phyloP scores from a whole-genome alignment of 2,113 vertebrate species.

The Tetrax tetrax region DNA sequence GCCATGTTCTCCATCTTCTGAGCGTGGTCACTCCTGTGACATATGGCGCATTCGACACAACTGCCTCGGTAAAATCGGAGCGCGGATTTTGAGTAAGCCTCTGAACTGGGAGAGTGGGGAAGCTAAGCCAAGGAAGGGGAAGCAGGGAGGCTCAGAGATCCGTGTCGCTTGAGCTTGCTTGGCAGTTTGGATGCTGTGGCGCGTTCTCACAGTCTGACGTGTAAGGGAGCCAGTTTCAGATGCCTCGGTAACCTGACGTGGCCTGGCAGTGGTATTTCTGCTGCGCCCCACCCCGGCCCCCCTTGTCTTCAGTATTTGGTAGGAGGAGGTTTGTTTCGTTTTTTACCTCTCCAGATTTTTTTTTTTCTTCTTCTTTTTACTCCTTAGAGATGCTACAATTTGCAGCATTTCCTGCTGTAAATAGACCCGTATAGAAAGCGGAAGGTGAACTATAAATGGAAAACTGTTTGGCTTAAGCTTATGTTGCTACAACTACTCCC shows the following conservation, averaged over 20 bases:
- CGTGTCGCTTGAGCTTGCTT: neutral
- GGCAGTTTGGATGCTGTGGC: neutral
- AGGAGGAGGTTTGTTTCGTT: neutral
- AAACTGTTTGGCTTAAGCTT: constrained; percentile 14
- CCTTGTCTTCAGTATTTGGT: neutral
- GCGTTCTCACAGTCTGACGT: neutral
- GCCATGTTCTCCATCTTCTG: neutral
- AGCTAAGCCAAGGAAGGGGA: neutral
- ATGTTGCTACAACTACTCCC: constrained; percentile 51
- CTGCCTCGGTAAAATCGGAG: neutral
- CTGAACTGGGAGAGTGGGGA: neutral
- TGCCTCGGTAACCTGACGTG: neutral
- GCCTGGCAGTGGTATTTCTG: neutral
- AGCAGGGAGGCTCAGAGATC: neutral
- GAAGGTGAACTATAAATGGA: constrained; percentile 63
- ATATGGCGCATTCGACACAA: neutral
- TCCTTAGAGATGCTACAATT: neutral
- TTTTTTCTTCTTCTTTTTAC: neutral
- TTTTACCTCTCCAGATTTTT: neutral
- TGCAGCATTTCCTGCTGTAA: constrained; percentile 30
- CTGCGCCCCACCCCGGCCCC: too few relatives aligned
- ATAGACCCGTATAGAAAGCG: constrained; percentile 27
- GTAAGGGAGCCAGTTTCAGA: neutral
- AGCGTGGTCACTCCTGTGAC: neutral
- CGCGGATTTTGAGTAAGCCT: neutral